Evolutionary conservation across 2,113 vertebrate genomes (phyloP).

Genomic region (Coptodon bakossiorum): DNA sequence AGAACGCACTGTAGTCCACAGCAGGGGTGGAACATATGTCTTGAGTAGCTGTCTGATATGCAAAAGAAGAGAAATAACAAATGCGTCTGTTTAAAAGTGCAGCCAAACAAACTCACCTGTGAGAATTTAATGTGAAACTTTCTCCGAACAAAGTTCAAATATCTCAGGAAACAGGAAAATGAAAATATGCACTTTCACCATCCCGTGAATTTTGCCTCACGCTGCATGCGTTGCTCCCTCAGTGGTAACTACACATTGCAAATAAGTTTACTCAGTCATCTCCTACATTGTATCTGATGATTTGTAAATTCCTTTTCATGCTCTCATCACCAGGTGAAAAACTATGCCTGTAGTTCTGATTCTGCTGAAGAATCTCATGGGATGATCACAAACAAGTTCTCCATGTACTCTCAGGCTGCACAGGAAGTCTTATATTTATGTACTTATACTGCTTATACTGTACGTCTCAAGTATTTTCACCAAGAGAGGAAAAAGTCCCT

Average conservation of each 20-base stretch:
- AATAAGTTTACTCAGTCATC: background rate
- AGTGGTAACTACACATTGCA: background rate
- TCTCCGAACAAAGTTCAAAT: background rate
- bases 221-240: background rate
- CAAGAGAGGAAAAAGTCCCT: accelerated
- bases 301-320: accelerated
- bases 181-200: background rate
- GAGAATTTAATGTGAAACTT: background rate
- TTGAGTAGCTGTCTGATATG: background rate
- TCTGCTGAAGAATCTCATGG: background rate
- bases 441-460: background rate
- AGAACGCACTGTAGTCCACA: background rate
- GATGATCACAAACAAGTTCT: background rate
- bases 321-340: background rate
- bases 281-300: background rate
- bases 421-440: background rate
- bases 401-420: background rate
- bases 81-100: background rate
- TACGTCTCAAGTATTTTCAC: background rate
- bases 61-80: background rate
- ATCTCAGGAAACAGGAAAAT: accelerated
- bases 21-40: background rate
- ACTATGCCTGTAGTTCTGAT: no score
- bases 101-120: background rate
- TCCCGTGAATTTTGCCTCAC: background rate